Conservation (phyloP, 2,113 vertebrate species). For the Glareola pratincola region DNA sequence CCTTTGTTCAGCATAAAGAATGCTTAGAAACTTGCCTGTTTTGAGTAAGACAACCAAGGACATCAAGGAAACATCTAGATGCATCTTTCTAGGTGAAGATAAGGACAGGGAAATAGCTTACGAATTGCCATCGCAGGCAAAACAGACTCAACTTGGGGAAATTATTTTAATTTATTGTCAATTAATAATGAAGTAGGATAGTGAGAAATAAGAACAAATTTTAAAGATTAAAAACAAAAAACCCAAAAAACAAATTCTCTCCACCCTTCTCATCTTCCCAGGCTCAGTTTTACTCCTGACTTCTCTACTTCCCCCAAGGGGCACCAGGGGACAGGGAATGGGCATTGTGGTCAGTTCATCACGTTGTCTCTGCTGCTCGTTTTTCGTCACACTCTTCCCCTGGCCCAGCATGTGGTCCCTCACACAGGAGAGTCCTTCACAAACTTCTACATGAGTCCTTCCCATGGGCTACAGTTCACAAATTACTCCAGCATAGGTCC, state of each 20-base stretch:
- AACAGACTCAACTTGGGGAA: neutral
- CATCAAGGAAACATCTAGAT: too few relatives aligned
- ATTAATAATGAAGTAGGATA: neutral
- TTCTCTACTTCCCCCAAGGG: rapidly evolving
- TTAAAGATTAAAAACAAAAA: neutral
- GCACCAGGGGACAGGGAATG: neutral
- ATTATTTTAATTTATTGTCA: neutral
- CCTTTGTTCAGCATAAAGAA: neutral
- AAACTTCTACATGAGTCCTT: neutral
- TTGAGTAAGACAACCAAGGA: neutral
- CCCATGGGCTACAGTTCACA: neutral
- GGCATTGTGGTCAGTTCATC: neutral
- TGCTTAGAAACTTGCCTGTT: neutral
- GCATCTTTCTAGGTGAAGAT: neutral
- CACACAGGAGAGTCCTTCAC: neutral
- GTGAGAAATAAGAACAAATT: neutral
- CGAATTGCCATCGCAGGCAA: neutral
- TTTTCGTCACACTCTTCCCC: rapidly evolving
- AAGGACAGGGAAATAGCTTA: neutral
- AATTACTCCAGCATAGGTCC: neutral
- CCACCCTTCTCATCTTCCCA: neutral
- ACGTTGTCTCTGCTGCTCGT: neutral
- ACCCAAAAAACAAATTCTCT: rapidly evolving
- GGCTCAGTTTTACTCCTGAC: neutral
- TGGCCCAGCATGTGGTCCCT: neutral